These are phyloP conservation scores for Corydoras maculifer DNA, from an alignment of 2,113 vertebrate species.

Conservation along the genomic window DNA sequence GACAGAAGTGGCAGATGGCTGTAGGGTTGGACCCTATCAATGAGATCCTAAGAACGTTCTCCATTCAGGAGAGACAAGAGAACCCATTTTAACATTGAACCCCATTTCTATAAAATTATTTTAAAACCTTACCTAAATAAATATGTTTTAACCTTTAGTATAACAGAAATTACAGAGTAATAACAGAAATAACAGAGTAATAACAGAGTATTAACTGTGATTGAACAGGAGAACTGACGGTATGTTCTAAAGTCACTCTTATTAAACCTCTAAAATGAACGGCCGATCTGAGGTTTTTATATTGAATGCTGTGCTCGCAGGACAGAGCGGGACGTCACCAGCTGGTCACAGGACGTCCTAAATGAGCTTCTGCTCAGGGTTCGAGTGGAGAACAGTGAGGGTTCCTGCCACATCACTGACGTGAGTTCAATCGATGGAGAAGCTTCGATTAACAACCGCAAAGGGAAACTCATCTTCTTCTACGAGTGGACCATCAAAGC, in stretches of 20 bases:
- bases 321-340: conserved; percentile 84
- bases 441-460: conserved; percentile 83
- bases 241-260: too few relatives aligned
- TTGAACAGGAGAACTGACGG: too few relatives aligned
- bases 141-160: too few relatives aligned
- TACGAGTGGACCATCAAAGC: conserved; percentile 79
- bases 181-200: too few relatives aligned
- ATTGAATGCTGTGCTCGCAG: conserved; percentile 45
- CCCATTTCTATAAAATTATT: too few relatives aligned
- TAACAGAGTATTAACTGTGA: too few relatives aligned
- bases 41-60: not conserved
- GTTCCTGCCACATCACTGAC: conserved; percentile 76
- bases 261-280: too few relatives aligned
- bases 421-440: conserved; percentile 78
- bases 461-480: conserved; percentile 84
- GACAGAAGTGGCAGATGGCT: conserved; percentile 32
- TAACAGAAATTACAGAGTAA: too few relatives aligned
- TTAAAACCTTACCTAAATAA: too few relatives aligned
- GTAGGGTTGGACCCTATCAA: not conserved
- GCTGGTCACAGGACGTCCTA: conserved; percentile 79
- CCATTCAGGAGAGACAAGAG: not conserved
- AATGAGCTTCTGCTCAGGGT: conserved; percentile 72
- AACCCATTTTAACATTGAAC: too few relatives aligned
- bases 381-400: conserved; percentile 67
- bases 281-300: too few relatives aligned